A percentile compares a stretch with the other conserved stretches of the same genome.
These are phyloP conservation scores for Petaurus breviceps DNA, from an alignment of 2,113 vertebrate species.

Conservation along the genomic window DNA sequence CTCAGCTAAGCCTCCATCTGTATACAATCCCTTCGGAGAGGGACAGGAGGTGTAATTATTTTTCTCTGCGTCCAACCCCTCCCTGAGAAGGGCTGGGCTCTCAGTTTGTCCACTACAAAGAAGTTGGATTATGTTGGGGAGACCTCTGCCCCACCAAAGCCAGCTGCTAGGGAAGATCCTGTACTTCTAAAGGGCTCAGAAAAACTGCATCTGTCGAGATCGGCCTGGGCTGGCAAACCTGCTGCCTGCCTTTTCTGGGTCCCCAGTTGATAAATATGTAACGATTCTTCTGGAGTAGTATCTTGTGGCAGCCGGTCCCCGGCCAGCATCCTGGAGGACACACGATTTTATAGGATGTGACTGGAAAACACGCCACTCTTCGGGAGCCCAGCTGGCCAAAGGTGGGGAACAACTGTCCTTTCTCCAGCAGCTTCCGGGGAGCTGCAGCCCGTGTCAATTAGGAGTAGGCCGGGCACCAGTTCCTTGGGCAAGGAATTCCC, in stretches of 20 bases:
- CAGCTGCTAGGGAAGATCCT: background rate
- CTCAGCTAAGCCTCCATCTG: background rate
- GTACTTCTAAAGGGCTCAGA: background rate
- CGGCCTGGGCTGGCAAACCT: background rate
- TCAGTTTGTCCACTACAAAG: background rate
- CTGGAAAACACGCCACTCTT: background rate
- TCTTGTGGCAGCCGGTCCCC: background rate
- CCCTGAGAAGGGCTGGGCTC: background rate
- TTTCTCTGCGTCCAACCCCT: background rate
- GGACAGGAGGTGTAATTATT: too few relatives aligned
- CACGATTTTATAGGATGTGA: fast-evolving
- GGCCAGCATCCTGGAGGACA: background rate
- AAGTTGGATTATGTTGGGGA: background rate
- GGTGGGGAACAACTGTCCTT: background rate
- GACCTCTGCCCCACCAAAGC: background rate
- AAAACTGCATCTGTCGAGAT: background rate
- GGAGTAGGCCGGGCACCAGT: fast-evolving
- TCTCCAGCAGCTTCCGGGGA: background rate
- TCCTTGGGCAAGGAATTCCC: background rate
- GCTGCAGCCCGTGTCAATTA: fast-evolving
- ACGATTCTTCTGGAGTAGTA: background rate
- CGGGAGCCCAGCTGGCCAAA: background rate
- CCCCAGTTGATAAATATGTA: too few relatives aligned
- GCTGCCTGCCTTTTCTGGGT: background rate
- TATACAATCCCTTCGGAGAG: background rate